Evolutionary conservation across 2,888 invertebrate species (phyloP), one percentile per base, ranked within the genome.

Genomic region (Sphecodes monilicornis): DNA sequence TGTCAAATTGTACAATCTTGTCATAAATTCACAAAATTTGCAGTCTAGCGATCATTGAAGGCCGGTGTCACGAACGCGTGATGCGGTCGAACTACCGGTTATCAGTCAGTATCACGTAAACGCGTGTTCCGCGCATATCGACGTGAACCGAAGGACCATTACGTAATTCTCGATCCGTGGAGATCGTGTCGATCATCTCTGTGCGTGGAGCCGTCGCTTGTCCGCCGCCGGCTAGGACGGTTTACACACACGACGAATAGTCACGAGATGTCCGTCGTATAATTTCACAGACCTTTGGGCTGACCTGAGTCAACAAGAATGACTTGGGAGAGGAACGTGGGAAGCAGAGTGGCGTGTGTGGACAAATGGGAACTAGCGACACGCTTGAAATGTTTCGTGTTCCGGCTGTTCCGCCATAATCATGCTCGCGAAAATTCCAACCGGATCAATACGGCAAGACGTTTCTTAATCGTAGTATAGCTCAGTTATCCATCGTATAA

Each of bases 251-350:
- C 69, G 82, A 85, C 78, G 88, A 89, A 90, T 84, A 86, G 90
- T 89, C 83, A 80, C 76, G 86, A 78, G 79, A 84, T 64, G 75
- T 86, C 75, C 84, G 85, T 84, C 89, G 90, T 90, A 90, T 90
- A 86, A 89, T 90, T 90, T 86, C 84, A 84, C 86, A 87, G 87
- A 82, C 85, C 87, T 83, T 86, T 87, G 84, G 82, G 86, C 90
- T 88, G 90, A 90, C 90, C 88, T 89, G 90, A 90, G 90, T 90
- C 89, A 90, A 90, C 86, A 90, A 88, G 83, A 84, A 79, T 74
- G 88, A 74, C 70, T 70, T 39, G 11, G 79, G 71, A 39, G 81
- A 80, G 82, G 79, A 89, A 89, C 90, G 90, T 89, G 90, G 88
- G 90, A 89, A 90, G 84, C 88, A 32, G 75, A 74, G 79, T 78